Evolutionary conservation across 92 coral and sea anemone species (phyloP).

Genomic region (Zoanthus solanderi): DNA sequence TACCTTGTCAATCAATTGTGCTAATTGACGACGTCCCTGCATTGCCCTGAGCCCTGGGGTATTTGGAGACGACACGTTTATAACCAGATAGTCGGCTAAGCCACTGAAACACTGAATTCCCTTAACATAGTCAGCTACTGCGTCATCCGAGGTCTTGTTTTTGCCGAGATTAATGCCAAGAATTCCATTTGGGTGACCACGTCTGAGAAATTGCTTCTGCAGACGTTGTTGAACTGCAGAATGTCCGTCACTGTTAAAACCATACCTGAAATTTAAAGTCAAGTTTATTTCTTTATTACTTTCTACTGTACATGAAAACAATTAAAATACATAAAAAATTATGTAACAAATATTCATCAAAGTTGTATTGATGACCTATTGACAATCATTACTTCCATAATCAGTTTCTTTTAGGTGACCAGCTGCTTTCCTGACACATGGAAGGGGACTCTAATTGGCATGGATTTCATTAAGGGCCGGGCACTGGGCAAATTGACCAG

Average conservation of each 20-base stretch:
- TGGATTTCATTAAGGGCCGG: no score
- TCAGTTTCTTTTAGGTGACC: no score
- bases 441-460: no score
- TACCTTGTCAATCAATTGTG: conserved; percentile 85
- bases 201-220: conserved; percentile 37
- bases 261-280: conserved; percentile 71
- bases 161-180: conserved; percentile 95
- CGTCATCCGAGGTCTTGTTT: conserved; percentile 89
- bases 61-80: conserved; percentile 96
- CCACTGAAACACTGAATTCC: conserved; percentile 87
- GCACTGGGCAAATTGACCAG: no score
- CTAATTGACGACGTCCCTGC: conserved; percentile 89
- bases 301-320: no score
- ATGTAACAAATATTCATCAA: no score
- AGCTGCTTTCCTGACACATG: no score
- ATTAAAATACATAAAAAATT: no score
- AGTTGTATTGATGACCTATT: no score
- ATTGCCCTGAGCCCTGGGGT: conserved; percentile 96
- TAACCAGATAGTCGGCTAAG: conserved; percentile 84
- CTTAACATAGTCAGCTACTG: conserved; percentile 80
- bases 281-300: no score
- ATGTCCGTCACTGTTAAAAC: conserved; percentile 96
- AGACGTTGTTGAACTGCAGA: conserved; percentile 71
- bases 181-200: conserved; percentile 72
- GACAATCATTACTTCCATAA: no score